These are phyloP conservation scores for Catharus fuscescens DNA, from an alignment of 2,113 vertebrate species.

Conservation along the genomic window DNA sequence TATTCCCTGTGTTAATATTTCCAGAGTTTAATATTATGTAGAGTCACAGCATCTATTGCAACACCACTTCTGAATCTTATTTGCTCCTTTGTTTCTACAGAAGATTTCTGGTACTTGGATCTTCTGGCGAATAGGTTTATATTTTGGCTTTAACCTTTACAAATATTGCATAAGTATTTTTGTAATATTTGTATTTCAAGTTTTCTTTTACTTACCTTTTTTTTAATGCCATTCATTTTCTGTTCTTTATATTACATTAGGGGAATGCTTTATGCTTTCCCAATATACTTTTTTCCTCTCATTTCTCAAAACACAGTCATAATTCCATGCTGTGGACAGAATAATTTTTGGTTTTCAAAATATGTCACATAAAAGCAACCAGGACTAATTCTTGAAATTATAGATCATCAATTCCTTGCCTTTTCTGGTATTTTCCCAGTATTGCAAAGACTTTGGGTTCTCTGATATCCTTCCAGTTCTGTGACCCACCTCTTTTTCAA, in stretches of 20 bases:
- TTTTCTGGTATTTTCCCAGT: not conserved
- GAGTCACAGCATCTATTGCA: not conserved
- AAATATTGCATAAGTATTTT: not conserved
- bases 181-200: not conserved
- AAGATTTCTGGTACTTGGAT: not conserved
- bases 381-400: not conserved
- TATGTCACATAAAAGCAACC: not conserved
- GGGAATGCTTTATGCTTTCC: not conserved
- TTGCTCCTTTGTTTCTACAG: not conserved
- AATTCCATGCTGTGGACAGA: not conserved
- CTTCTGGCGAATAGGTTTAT: not conserved
- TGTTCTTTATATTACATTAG: not conserved
- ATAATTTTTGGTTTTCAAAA: not conserved
- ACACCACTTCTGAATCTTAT: not conserved
- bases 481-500: slow-evolving; percentile 23
- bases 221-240: not conserved
- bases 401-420: not conserved
- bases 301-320: not conserved
- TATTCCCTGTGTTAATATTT: not conserved
- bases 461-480: slow-evolving; percentile 16
- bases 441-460: not conserved
- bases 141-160: not conserved
- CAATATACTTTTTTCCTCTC: not conserved
- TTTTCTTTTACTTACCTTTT: not conserved
- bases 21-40: slow-evolving; percentile 63